phyloP scores from a whole-genome alignment of 1,140 invertebrate species.

The Pogonomyrmex californicus region DNA sequence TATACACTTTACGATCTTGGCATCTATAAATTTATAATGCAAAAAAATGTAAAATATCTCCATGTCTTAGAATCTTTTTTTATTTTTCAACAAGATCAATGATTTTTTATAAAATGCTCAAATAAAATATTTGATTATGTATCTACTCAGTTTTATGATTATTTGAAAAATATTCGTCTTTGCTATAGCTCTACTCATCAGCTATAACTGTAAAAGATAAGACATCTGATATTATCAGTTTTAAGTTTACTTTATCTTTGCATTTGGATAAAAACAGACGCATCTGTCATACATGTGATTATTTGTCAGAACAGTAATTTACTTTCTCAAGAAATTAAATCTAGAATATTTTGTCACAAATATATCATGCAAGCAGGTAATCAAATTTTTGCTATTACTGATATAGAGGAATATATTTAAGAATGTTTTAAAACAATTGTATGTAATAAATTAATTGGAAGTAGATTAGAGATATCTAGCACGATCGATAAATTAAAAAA shows the following conservation, averaged over 20 bases:
- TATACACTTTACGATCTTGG: background rate
- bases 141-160: background rate
- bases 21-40: background rate
- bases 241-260: constrained; percentile 35
- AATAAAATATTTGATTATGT: background rate
- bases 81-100: background rate
- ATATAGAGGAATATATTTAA: background rate
- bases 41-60: background rate
- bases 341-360: background rate
- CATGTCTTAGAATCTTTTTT: background rate
- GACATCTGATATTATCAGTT: constrained; percentile 31
- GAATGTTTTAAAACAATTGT: background rate
- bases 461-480: background rate
- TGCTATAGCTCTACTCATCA: background rate
- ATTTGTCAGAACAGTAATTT: constrained; percentile 17
- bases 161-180: background rate
- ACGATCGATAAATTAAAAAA: background rate
- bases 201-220: constrained; percentile 29
- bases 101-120: background rate
- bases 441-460: background rate
- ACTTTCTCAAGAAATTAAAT: background rate
- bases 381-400: background rate
- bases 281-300: background rate
- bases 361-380: constrained; percentile 24
- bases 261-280: constrained; percentile 34